A percentile compares a stretch with the other conserved stretches of the same genome.
Conservation (phyloP, 1,140 invertebrate genomes). For the Octopus bimaculoides region DNA sequence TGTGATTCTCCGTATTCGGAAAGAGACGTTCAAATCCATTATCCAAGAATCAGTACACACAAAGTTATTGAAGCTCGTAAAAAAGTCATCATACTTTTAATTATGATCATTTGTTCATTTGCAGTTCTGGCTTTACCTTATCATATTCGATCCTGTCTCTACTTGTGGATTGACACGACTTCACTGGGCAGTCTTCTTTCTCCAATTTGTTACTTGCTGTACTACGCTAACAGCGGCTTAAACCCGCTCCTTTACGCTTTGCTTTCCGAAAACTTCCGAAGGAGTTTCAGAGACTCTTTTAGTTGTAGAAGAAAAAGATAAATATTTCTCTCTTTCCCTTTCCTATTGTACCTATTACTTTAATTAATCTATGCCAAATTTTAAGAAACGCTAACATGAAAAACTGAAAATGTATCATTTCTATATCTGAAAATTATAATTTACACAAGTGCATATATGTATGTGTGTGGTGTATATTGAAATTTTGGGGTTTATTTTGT, state of each 20-base stretch:
- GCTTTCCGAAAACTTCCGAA: slow-evolving; percentile 67
- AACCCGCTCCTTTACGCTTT: slow-evolving; percentile 84
- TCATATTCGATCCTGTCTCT: slow-evolving; percentile 79
- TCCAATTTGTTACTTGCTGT: slow-evolving; percentile 77
- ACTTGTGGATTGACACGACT: slow-evolving; percentile 59
- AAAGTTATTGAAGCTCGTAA: slow-evolving; percentile 49
- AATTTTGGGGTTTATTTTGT: too few relatives aligned
- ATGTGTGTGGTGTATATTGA: too few relatives aligned
- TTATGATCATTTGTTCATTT: slow-evolving; percentile 79
- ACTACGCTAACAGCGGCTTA: slow-evolving; percentile 80
- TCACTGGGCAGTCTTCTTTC: slow-evolving; percentile 74
- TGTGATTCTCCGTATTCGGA: too few relatives aligned
- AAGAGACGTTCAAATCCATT: background rate
- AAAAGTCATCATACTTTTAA: slow-evolving; percentile 69
- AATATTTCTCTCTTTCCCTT: too few relatives aligned
- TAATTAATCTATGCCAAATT: too few relatives aligned
- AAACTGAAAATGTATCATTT: too few relatives aligned
- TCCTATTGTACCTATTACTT: too few relatives aligned
- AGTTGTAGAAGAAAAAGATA: slow-evolving; percentile 19
- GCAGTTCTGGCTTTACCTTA: slow-evolving; percentile 81
- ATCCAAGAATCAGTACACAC: slow-evolving; percentile 21
- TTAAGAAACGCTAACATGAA: too few relatives aligned
- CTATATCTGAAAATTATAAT: too few relatives aligned
- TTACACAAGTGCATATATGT: too few relatives aligned
- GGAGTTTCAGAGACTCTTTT: slow-evolving; percentile 50